Percentiles rank a stretch among this genome's conserved stretches.
phyloP scores from a whole-genome alignment of 1,140 invertebrate species.

The Drosophila triauraria region DNA sequence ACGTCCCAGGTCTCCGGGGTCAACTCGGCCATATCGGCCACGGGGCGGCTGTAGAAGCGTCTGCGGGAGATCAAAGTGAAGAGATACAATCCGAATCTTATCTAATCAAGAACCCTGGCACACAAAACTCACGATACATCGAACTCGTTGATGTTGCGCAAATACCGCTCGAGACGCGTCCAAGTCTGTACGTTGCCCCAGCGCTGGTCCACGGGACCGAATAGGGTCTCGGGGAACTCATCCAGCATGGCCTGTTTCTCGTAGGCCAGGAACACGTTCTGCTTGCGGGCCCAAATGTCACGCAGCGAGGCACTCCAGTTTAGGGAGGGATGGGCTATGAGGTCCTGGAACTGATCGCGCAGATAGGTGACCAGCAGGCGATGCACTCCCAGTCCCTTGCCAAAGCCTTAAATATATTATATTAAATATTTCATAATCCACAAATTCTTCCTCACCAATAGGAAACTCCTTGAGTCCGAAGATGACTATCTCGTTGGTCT shows the following conservation, averaged over 20 bases:
- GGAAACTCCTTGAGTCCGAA: conserved; percentile 89
- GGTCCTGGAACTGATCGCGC: conserved; percentile 85
- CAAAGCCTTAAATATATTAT: conserved; percentile 79
- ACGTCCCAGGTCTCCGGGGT: conserved; percentile 87
- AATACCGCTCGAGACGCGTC: conserved; percentile 85
- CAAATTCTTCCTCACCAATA: conserved; percentile 82
- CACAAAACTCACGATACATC: conserved; percentile 69
- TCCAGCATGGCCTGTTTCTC: conserved; percentile 84
- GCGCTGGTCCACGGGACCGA: conserved; percentile 85
- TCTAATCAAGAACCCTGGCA: not conserved
- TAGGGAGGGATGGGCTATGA: conserved; percentile 85
- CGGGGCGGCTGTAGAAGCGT: conserved; percentile 83
- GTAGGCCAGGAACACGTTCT: conserved; percentile 87
- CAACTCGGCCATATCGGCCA: conserved; percentile 89
- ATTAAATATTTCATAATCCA: too few species aligned
- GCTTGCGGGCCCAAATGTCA: conserved; percentile 86
- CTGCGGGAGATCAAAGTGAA: conserved; percentile 17
- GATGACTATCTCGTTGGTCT: conserved; percentile 88
- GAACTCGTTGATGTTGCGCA: conserved; percentile 69
- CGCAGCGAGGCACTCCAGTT: conserved; percentile 85
- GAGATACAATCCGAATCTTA: not conserved
- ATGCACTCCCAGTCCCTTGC: conserved; percentile 85
- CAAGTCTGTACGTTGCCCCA: conserved; percentile 88
- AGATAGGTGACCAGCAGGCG: conserved; percentile 85
- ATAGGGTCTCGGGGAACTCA: conserved; percentile 71